A percentile compares a stretch with the other conserved stretches of the same genome.
These are phyloP conservation scores for Porites rus DNA, from an alignment of 92 coral and sea anemone species.

Conservation along the genomic window DNA sequence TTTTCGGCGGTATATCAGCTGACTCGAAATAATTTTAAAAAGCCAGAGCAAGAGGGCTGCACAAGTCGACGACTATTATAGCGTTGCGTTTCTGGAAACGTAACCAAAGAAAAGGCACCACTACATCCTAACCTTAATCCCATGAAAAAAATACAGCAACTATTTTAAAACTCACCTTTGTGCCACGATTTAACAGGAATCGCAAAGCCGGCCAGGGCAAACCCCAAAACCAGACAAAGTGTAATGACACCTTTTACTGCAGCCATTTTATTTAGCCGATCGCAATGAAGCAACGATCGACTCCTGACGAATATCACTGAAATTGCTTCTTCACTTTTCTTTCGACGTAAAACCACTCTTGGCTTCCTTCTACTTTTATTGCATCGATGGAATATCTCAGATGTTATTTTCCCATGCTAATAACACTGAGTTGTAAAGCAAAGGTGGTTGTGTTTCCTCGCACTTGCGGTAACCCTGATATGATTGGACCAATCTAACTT, in stretches of 20 bases:
- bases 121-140: too few species aligned
- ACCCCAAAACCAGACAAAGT: background rate
- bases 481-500: slow-evolving; percentile 9
- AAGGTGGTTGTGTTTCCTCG: background rate
- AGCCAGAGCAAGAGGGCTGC: too few species aligned
- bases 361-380: background rate
- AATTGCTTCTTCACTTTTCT: background rate
- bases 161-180: background rate
- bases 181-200: slow-evolving; percentile 7
- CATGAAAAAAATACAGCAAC: background rate
- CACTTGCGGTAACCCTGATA: background rate
- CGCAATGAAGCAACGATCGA: background rate
- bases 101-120: too few species aligned
- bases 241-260: background rate
- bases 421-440: background rate
- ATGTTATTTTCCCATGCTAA: slow-evolving; percentile 41
- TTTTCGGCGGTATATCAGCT: too few species aligned
- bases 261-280: slow-evolving; percentile 11
- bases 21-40: too few species aligned
- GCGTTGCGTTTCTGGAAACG: too few species aligned
- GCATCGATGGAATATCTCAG: background rate
- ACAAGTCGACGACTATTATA: too few species aligned
- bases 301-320: background rate
- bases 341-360: too few species aligned
- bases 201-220: background rate